phyloP scores from a whole-genome alignment of 2,797 vertebrate genomes.

The Acanthopagrus latus region DNA sequence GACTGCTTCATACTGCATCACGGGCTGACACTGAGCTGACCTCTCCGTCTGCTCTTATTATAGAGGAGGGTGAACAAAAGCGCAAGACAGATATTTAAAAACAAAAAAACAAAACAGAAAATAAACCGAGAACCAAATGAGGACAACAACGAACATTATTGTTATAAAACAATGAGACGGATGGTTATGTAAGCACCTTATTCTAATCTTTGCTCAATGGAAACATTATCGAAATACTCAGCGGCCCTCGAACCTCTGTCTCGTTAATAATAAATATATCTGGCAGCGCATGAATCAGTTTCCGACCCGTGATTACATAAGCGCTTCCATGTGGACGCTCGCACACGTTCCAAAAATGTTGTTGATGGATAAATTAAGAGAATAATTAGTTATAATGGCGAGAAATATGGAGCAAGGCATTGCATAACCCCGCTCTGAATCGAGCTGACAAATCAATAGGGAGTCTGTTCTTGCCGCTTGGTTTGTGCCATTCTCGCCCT shows the following conservation, averaged over 20 bases:
- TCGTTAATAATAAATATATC: constrained; percentile 45
- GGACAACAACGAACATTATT: constrained; percentile 12
- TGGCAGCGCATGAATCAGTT: constrained; percentile 56
- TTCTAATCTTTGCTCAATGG: constrained; percentile 36
- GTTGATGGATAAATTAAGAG: constrained; percentile 73
- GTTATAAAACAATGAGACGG: constrained; percentile 33
- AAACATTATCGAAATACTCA: constrained; percentile 48
- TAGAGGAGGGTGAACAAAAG: constrained; percentile 17
- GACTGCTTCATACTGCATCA: constrained; percentile 38
- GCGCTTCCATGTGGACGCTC: constrained; percentile 23
- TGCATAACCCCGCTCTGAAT: constrained; percentile 69
- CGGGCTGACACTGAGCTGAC: constrained; percentile 33
- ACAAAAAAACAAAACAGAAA: background rate
- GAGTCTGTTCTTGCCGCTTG: constrained; percentile 63
- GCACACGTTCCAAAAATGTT: constrained; percentile 41
- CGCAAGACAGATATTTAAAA: background rate
- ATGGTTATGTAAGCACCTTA: constrained; percentile 47
- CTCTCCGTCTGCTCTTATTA: constrained; percentile 37
- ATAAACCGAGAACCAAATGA: background rate
- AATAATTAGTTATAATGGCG: constrained; percentile 69
- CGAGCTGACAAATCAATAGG: constrained; percentile 66
- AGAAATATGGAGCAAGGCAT: constrained; percentile 55
- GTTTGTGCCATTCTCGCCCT: constrained; percentile 21
- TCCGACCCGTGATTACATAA: constrained; percentile 60
- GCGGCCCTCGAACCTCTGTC: constrained; percentile 30